Evolutionary conservation across 2,113 vertebrate species (phyloP).

Genomic region (Notarius lentiginosus): DNA sequence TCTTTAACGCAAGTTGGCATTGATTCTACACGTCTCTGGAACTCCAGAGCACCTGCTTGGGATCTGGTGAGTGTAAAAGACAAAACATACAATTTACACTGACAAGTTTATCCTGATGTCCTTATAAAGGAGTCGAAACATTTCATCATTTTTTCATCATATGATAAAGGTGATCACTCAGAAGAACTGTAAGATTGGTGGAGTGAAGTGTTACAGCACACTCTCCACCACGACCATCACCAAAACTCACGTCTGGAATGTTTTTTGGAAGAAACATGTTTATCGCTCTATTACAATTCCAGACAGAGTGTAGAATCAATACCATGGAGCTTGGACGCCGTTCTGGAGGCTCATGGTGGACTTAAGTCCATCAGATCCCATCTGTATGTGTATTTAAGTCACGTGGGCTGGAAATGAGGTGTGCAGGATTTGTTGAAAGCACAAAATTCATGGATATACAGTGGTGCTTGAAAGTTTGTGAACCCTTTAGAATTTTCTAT

Average conservation of each 20-base stretch:
- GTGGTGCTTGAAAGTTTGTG: too few species aligned
- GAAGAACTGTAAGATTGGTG: neutral
- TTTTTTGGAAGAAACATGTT: neutral
- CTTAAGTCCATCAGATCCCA: too few species aligned
- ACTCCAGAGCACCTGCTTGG: too few species aligned
- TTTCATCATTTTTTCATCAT: too few species aligned
- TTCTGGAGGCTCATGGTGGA: too few species aligned
- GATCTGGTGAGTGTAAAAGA: too few species aligned
- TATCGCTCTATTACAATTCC: neutral
- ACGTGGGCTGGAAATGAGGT: too few species aligned
- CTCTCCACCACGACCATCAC: neutral
- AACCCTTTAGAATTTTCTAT: too few species aligned
- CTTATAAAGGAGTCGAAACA: too few species aligned
- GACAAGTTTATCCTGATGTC: too few species aligned
- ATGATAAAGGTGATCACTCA: neutral
- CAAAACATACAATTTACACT: too few species aligned
- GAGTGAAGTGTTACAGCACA: neutral
- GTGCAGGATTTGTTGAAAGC: neutral
- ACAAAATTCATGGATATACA: neutral
- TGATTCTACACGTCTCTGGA: neutral
- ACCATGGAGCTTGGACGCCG: neutral
- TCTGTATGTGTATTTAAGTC: neutral
- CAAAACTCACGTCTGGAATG: neutral
- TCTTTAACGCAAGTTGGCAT: neutral
- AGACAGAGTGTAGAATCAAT: neutral